Evolutionary conservation across 2,113 vertebrate genomes (phyloP), one percentile per base, ranked within the genome.

Genomic region (Agapornis roseicollis): DNA sequence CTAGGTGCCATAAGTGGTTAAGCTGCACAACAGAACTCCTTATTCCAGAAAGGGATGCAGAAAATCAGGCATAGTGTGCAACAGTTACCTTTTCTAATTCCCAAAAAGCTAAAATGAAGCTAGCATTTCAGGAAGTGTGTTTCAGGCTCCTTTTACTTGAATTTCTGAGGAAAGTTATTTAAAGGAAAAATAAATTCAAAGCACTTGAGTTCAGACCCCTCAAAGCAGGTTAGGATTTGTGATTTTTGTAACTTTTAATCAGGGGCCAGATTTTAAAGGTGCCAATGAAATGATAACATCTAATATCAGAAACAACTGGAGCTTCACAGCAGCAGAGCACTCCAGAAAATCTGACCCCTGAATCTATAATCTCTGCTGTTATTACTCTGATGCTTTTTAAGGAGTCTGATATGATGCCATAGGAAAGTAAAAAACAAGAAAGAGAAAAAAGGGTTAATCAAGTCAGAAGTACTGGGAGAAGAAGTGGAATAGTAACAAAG

Each of bases 361-460:
- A 23, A 58, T 73, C 27, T 42, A 0, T 64, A 27, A 37, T 55
- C 72, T 64, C 72, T 78, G 61, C 68, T 80, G 41, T 12, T 84
- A 60, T 16, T 87, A 37, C 50, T 80, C 33, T 18, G 47, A 10
- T 0, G 2, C 47, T 49, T 69, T 85, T 55, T 89, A 78, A 84
- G 84, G 56, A 41, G 37, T 88, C 66, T 37, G 68, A 60, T 89
- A 49, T 66, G 89, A n/a, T 90, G 49, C 63, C 41, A 25, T 9
- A n/a, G 53, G 94, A 81, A 94, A 69, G 47, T 31, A 49, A 53
- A 85, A 92, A 78, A 85, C 85, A 79, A 91, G 85, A 81, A 93
- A 91, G 94, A 85, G 50, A 96, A 93, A 91, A 96, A 96, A 89
- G 91, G 96, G 93, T 92, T 93, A 65, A 91, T 91, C 60, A 37